Evolutionary conservation across 2,797 vertebrate genomes (phyloP), one percentile per base, ranked within the genome.

Genomic region (Amblyopsis hoosieri): DNA sequence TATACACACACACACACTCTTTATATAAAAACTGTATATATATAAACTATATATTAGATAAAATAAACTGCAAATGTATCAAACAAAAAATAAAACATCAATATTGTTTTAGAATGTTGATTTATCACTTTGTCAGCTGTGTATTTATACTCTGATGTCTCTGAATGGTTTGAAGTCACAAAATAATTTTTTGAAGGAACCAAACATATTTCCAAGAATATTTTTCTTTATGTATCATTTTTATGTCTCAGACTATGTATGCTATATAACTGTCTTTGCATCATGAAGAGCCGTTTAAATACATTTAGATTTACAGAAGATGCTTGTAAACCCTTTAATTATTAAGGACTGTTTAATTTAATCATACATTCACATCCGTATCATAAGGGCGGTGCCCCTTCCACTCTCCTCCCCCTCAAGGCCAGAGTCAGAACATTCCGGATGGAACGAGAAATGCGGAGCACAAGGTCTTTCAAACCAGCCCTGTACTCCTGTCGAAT

Each of bases 401-500:
- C 82, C 66, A 89, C 89, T 12, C 81, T 78, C 67, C 85, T 87
- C n/a, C 83, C 87, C 69, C 87, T 86, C 67, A 86, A 72, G 50
- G 82, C 78, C 48, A 75, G 58, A 1, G 76, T 86, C 54, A 88
- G 65, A 31, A 91, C 54, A 19, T 67, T 79, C 3, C 45, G 84
- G 57, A 87, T 8, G 1, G 87, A 90, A 29, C 13, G 87, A 7
- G 90, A 89, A 58, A 89, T 81, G 33, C 90, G 76, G 33, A 91
- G 79, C 51, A 94, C 78, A 6, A 94, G 85, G 53, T 89, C 77
- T 74, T 90, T 91, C 50, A 94, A 87, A 23, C 85, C 91, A 0
- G 82, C 80, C 23, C 90, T 66, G 81, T 93, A 93, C 80, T 94
- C 93, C 53, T 81, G 81, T 0, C 93, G 84, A 69, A 93, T 89